Percentiles rank a stretch among this genome's conserved stretches.
These are phyloP conservation scores for Mythimna ferrago DNA, from an alignment of 2,888 invertebrate species.

Conservation along the genomic window DNA sequence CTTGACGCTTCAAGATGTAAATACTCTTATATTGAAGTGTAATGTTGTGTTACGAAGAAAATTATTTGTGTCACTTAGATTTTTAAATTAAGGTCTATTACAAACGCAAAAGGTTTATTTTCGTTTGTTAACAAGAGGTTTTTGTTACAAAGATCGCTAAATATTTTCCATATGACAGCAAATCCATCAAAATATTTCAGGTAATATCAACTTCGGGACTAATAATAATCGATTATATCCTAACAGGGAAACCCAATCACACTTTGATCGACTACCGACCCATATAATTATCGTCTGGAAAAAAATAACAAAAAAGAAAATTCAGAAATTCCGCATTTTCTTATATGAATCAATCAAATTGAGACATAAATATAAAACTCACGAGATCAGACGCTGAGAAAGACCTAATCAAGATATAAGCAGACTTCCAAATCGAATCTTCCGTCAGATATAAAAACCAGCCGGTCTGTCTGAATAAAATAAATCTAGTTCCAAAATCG, in stretches of 20 bases:
- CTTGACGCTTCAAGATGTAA: too few species aligned
- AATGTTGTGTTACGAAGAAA: too few species aligned
- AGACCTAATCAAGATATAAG: conserved; percentile 50
- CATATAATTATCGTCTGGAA: conserved; percentile 30
- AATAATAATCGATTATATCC: conserved; percentile 44
- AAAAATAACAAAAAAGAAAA: conserved; percentile 32
- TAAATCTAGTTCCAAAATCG: conserved; percentile 60
- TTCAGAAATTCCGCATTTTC: conserved; percentile 3
- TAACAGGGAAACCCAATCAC: conserved; percentile 35
- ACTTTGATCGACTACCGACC: conserved; percentile 35
- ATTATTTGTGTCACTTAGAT: too few species aligned
- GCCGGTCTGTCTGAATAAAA: conserved; percentile 60
- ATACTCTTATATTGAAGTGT: too few species aligned
- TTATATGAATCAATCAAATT: conserved; percentile 42
- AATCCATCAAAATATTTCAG: conserved; percentile 31
- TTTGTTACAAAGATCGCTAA: background rate
- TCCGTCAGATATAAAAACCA: conserved; percentile 59
- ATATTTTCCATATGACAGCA: background rate
- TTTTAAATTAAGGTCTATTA: too few species aligned
- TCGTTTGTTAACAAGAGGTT: background rate
- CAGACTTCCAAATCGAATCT: conserved; percentile 52
- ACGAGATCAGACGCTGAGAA: conserved; percentile 38
- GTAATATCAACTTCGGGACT: conserved; percentile 42
- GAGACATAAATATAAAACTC: conserved; percentile 42
- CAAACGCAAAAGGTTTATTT: too few species aligned